phyloP scores from a whole-genome alignment of 2,888 invertebrate genomes.

The Mechanitis messenoides region DNA sequence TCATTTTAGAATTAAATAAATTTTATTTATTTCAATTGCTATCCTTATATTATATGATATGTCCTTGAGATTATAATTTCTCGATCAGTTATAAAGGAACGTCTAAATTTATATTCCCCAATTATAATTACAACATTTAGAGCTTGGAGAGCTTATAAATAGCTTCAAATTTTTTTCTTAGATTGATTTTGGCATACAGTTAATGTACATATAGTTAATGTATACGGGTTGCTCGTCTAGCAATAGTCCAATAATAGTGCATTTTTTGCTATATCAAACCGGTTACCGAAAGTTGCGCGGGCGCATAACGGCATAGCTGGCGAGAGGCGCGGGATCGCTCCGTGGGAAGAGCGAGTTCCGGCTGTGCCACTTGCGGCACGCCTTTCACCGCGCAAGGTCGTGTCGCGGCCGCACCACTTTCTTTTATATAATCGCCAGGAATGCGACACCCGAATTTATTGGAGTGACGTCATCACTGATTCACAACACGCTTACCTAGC shows the following conservation, averaged over 20 bases:
- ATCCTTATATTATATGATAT: too few species aligned
- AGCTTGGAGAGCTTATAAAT: too few species aligned
- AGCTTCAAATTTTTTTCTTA: background rate
- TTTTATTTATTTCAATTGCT: too few species aligned
- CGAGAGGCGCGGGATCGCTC: slow-evolving; percentile 54
- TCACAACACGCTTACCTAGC: slow-evolving; percentile 44
- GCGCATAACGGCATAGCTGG: slow-evolving; percentile 48
- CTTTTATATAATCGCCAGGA: slow-evolving; percentile 71
- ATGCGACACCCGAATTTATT: slow-evolving; percentile 71
- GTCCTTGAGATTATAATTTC: too few species aligned
- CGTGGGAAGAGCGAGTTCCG: slow-evolving; percentile 74
- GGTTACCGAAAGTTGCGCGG: slow-evolving; percentile 62
- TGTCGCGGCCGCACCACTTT: slow-evolving; percentile 72
- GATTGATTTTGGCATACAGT: slow-evolving; percentile 37
- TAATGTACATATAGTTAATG: slow-evolving; percentile 35
- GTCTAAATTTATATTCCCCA: too few species aligned
- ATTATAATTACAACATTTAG: too few species aligned
- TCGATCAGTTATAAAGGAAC: too few species aligned
- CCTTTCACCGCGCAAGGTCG: slow-evolving; percentile 75
- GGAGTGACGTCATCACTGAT: slow-evolving; percentile 67
- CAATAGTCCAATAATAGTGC: slow-evolving; percentile 25
- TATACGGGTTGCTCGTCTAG: slow-evolving; percentile 36
- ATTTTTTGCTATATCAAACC: slow-evolving; percentile 32
- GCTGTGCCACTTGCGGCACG: slow-evolving; percentile 70
- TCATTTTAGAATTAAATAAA: too few species aligned